Base-by-base conservation (phyloP, 92 coral and sea anemone genomes). In the Epizoanthus scotinus region DNA sequence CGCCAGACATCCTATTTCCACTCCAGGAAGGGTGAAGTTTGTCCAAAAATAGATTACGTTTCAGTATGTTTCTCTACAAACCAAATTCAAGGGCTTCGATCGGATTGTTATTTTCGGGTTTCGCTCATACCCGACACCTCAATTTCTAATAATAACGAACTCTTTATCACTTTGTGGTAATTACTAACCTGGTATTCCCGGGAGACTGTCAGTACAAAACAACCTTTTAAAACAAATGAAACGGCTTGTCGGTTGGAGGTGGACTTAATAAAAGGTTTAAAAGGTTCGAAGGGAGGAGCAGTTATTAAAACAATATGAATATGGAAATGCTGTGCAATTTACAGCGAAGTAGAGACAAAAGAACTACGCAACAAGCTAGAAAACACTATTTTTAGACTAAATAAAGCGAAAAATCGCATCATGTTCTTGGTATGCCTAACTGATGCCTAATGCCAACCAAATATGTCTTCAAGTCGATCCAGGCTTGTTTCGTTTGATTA, bases 181-280 rank as follows among this genome's bases (percentile, higher is more conserved):
- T 75, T 75, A 60, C 61, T 38, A 40, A 59, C 59, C 68, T 75
- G 61, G 22, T 67, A 75, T 55, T 59, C 81, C 81, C 56, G 12
- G 63, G 68, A 75, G 81, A 60, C 36, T 73, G 19, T 73, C 31
- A 19, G 26, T 2, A 27, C 26, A 34, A 20, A 73, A 55, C 69
- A 75, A 67, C 81, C 42, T 75, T 75, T 75, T 38, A 38, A 40
- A 75, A 59, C 36, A 75, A 75, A 59, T 38, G 81, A 59, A 75
- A 18, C 24, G 26, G 44, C 68, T 56, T 59, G 81, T 56, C 20
- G 66, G 61, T 56, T 25, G 66, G 61, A 59, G 81, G 81, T 57
- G 68, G 69, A 53, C 54, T 63, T 59, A 31, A 18, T 36, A 60
- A 74, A 26, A 20, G 34, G 9, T n/a, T 34, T 34, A 34, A 34